A percentile compares a stretch with the other conserved stretches of the same genome.
These are phyloP conservation scores for Plotosus lineatus DNA, from an alignment of 2,113 vertebrate species.

Conservation along the genomic window DNA sequence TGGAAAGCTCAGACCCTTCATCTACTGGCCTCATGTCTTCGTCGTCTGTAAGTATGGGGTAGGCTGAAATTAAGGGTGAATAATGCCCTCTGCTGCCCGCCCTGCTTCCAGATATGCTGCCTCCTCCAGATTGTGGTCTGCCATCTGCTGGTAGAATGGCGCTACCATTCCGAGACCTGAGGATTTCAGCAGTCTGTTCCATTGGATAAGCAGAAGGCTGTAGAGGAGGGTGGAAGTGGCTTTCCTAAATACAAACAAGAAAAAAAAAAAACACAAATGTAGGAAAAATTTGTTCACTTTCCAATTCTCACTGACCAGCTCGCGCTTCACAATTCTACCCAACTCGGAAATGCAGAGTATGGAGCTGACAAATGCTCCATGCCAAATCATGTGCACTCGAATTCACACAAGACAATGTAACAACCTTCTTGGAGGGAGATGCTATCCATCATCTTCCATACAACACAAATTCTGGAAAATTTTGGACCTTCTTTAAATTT, in stretches of 20 bases:
- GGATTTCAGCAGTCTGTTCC: slow-evolving; percentile 54
- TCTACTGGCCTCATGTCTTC: slow-evolving; percentile 58
- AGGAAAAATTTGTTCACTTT: background rate
- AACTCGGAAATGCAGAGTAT: background rate
- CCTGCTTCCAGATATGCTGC: slow-evolving; percentile 33
- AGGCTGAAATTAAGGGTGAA: slow-evolving; percentile 54
- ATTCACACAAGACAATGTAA: background rate
- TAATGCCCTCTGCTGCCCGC: slow-evolving; percentile 56
- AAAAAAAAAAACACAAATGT: background rate
- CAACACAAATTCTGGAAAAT: no score
- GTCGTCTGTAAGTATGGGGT: slow-evolving; percentile 62
- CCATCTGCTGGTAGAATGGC: slow-evolving; percentile 53
- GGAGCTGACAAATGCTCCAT: background rate
- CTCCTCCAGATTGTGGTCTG: slow-evolving; percentile 49
- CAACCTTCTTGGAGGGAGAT: no score
- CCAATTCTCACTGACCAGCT: background rate
- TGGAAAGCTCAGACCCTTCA: slow-evolving; percentile 60
- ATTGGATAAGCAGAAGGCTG: slow-evolving; percentile 49
- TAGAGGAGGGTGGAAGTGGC: slow-evolving; percentile 64
- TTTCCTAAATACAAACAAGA: slow-evolving; percentile 55
- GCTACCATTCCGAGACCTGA: slow-evolving; percentile 62
- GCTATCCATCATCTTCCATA: no score
- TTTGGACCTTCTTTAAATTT: no score
- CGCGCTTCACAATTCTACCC: background rate
- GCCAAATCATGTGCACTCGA: no score